Base-by-base conservation (phyloP, 2,888 invertebrate species). In the Zygogramma bicolorata region DNA sequence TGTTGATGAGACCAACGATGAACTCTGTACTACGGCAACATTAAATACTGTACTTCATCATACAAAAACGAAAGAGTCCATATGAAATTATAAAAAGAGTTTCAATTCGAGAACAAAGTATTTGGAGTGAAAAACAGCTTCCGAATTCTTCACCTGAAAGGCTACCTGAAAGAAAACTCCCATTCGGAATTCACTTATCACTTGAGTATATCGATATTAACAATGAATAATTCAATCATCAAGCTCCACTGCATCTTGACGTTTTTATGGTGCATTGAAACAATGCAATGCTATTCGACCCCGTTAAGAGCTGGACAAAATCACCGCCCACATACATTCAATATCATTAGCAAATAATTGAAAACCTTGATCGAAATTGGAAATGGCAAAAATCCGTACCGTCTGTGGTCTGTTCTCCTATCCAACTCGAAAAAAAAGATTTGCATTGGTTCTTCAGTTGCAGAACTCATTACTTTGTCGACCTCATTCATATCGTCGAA, bases 401-500 rank as follows among this genome's bases (percentile, higher is more conserved):
- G 7, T 46, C 18, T 20, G 8, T 18, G 1, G 10, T 6, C 46
- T 10, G 10, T 8, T 8, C 22, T 46, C 10, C 20, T 10, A 46
- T 20, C 20, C 3, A 46, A 8, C 20, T 46, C 46, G 7, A 46
- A 46, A 22, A 46, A 46, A 46, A 10, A 46, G 20, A 46, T 46
- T 46, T 46, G 18, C 20, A 20, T 20, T 0, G 46, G 18, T 46
- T 46, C 8, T 10, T 10, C 38, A 38, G n/a, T 10, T 38, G 38
- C 38, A 38, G 38, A 38, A 10, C 38, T n/a, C 46, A 46, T 46
- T 15, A 8, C 46, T 46, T 8, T 58, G 27, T 40, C 57, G 66
- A 66, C 66, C 66, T 58, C 66, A 58, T 66, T 66, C 15, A 66
- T 40, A 59, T 27, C 3, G 40, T 27, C 40, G 27, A 59, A 67